phyloP scores from a whole-genome alignment of 2,797 vertebrate genomes.

The Squalus acanthias region DNA sequence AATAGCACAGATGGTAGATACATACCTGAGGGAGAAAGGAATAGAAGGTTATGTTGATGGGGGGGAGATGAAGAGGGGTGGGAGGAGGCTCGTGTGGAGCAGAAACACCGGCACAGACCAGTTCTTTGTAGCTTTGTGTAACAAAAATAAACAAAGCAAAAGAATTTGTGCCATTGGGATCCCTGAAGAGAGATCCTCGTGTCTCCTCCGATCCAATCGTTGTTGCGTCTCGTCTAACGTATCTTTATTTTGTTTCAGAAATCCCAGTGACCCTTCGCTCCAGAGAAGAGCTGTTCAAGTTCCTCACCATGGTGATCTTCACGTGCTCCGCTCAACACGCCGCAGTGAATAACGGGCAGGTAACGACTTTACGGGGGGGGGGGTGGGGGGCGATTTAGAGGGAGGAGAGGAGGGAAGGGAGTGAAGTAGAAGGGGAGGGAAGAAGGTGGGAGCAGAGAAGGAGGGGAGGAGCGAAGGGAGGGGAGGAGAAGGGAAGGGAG shows the following conservation, averaged over 20 bases:
- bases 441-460: too few relatives aligned
- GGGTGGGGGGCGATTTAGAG: too few relatives aligned
- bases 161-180: not conserved
- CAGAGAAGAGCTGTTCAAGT: slow-evolving; percentile 55
- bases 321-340: slow-evolving; percentile 60
- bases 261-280: slow-evolving; percentile 50
- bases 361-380: slow-evolving; percentile 38
- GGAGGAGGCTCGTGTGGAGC: too few relatives aligned
- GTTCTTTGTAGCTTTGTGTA: not conserved
- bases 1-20: not conserved
- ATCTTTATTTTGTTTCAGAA: slow-evolving; percentile 46
- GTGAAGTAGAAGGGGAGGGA: too few relatives aligned
- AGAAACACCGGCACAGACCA: too few relatives aligned
- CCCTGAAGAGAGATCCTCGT: not conserved
- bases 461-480: too few relatives aligned
- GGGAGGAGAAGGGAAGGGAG: too few relatives aligned
- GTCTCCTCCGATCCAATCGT: not conserved
- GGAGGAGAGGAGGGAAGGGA: too few relatives aligned
- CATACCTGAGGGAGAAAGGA: not conserved
- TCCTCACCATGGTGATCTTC: slow-evolving; percentile 59
- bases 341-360: slow-evolving; percentile 69
- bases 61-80: not conserved
- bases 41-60: not conserved
- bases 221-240: not conserved
- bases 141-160: not conserved